Evolutionary conservation across 2,888 invertebrate species (phyloP).

Genomic region (Chymomyza amoena): DNA sequence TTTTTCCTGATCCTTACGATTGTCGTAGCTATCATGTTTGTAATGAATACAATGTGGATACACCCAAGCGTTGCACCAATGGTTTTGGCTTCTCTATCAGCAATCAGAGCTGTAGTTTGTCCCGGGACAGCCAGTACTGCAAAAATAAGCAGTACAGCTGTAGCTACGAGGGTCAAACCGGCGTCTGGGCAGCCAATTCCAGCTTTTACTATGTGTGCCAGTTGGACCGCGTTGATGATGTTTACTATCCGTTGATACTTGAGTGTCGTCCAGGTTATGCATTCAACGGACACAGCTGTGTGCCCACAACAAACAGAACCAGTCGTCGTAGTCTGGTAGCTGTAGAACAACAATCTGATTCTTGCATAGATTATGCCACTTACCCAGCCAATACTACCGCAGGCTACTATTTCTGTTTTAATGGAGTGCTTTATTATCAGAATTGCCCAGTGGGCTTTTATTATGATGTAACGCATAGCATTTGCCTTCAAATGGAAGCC

Average conservation of each 20-base stretch:
- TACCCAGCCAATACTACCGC: conserved; percentile 7
- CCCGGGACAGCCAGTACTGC: conserved; percentile 53
- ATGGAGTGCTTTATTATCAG: conserved; percentile 5
- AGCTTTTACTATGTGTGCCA: conserved; percentile 71
- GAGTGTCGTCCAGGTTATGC: conserved; percentile 55
- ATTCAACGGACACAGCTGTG: conserved; percentile 55
- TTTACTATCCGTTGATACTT: conserved; percentile 66
- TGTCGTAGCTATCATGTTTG: conserved; percentile 75
- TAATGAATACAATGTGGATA: conserved; percentile 47
- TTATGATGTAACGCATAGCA: neutral
- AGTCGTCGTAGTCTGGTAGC: neutral
- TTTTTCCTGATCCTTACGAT: conserved; percentile 75
- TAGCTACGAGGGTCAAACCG: conserved; percentile 53
- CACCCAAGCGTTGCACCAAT: conserved; percentile 53
- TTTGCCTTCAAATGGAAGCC: conserved; percentile 9
- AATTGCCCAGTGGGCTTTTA: conserved; percentile 3
- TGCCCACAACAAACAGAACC: conserved; percentile 3
- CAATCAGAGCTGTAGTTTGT: conserved; percentile 53
- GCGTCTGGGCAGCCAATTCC: conserved; percentile 61
- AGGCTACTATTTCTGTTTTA: conserved; percentile 10
- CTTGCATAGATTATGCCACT: neutral
- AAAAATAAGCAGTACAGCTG: conserved; percentile 61
- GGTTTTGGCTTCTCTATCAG: conserved; percentile 62
- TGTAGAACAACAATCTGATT: neutral
- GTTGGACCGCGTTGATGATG: conserved; percentile 23